These are phyloP conservation scores for Xenus cinereus DNA, from an alignment of 2,113 vertebrate genomes.

Conservation along the genomic window DNA sequence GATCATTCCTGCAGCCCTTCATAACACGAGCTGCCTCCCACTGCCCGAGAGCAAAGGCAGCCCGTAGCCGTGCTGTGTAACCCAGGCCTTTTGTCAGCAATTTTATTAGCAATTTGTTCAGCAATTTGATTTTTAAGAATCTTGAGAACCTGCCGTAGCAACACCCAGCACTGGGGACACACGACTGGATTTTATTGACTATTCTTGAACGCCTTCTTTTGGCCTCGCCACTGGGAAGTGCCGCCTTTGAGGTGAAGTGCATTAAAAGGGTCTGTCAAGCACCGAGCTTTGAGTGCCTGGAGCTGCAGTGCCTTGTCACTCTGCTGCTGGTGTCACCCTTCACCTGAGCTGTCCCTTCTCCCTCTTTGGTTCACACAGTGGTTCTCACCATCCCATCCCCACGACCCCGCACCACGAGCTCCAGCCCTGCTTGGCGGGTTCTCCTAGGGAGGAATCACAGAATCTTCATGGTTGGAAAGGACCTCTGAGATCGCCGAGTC, in stretches of 20 bases:
- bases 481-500: too few species aligned
- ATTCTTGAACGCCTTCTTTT: not conserved
- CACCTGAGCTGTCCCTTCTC: not conserved
- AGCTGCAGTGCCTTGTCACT: not conserved
- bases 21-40: not conserved
- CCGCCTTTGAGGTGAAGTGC: not conserved
- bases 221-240: not conserved
- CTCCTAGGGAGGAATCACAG: not conserved
- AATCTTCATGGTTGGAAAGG: too few species aligned
- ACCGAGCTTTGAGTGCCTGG: not conserved
- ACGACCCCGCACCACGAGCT: not conserved
- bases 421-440: not conserved
- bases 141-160: accelerated
- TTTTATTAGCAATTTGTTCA: not conserved
- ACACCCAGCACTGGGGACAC: not conserved
- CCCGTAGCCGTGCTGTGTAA: accelerated
- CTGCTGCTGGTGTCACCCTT: not conserved
- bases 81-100: too few species aligned
- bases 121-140: not conserved
- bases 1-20: not conserved
- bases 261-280: not conserved
- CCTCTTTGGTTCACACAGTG: not conserved
- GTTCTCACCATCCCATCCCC: not conserved
- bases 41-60: not conserved
- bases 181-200: not conserved